Conservation (phyloP, 2,113 vertebrate genomes). For the Murina feae region DNA sequence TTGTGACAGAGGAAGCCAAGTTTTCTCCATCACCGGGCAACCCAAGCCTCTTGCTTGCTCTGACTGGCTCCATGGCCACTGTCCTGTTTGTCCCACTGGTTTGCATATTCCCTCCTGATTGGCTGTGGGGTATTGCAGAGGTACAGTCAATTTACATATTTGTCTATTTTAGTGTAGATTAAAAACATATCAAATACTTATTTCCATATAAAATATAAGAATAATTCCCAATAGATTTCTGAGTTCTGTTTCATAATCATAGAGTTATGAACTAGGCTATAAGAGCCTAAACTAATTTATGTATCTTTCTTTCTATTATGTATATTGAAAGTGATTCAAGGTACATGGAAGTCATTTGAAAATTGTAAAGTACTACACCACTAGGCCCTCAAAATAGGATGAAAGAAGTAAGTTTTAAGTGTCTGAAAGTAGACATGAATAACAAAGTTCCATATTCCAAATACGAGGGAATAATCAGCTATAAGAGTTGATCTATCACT, state of each 20-base stretch:
- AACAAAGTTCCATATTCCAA: slow-evolving; percentile 28
- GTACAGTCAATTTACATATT: no score
- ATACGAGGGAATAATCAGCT: slow-evolving; percentile 11
- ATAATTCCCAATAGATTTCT: neutral
- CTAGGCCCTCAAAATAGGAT: neutral
- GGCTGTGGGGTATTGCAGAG: no score
- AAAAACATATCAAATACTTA: slow-evolving; percentile 1
- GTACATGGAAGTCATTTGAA: neutral
- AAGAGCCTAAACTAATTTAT: neutral
- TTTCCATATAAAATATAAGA: neutral
- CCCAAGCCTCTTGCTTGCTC: no score
- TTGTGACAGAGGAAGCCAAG: no score
- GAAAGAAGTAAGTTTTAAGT: neutral
- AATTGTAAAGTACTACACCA: neutral
- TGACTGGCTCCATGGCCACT: no score
- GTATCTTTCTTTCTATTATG: neutral
- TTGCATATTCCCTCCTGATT: no score
- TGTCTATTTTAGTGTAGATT: no score
- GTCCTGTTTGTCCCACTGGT: no score
- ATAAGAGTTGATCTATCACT: slow-evolving; percentile 8
- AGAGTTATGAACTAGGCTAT: neutral
- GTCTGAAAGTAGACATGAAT: neutral
- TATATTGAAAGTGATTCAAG: neutral
- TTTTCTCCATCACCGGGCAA: no score
- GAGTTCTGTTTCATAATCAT: neutral